Percentiles rank a stretch among this genome's conserved stretches.
Evolutionary conservation across 1,140 invertebrate genomes (phyloP).

Genomic region (Aphis craccivora): DNA sequence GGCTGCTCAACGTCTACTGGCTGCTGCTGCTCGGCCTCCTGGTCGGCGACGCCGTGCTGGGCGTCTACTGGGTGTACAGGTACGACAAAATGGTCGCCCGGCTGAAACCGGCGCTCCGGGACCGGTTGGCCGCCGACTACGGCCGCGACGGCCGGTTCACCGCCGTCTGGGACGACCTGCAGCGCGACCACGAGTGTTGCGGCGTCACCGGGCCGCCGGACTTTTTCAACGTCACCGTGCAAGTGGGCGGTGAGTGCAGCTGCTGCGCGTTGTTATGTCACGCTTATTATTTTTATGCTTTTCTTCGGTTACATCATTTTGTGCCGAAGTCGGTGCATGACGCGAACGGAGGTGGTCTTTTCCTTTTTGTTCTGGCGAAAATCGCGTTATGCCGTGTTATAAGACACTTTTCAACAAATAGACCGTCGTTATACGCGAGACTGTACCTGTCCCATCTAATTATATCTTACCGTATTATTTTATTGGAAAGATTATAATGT

Average conservation of each 20-base stretch:
- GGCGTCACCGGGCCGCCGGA: conserved; percentile 77
- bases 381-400: too few species aligned
- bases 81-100: conserved; percentile 79
- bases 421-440: too few species aligned
- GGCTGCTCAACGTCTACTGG: conserved; percentile 85
- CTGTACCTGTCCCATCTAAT: too few species aligned
- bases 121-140: conserved; percentile 72
- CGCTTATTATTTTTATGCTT: too few species aligned
- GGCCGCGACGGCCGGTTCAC: conserved; percentile 72
- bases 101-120: conserved; percentile 73
- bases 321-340: too few species aligned
- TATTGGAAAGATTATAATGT: too few species aligned
- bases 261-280: too few species aligned
- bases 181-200: conserved; percentile 79
- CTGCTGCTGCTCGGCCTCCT: conserved; percentile 79
- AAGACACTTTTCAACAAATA: too few species aligned
- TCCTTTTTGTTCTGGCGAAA: too few species aligned
- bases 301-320: too few species aligned
- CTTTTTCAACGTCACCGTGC: conserved; percentile 64
- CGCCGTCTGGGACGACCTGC: conserved; percentile 81
- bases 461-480: too few species aligned
- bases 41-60: conserved; percentile 83
- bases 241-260: background rate
- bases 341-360: too few species aligned
- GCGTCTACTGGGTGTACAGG: conserved; percentile 85